Percentiles rank a stretch among this genome's conserved stretches.
Conservation (phyloP, 2,797 vertebrate species). For the Xerus rutilus region DNA sequence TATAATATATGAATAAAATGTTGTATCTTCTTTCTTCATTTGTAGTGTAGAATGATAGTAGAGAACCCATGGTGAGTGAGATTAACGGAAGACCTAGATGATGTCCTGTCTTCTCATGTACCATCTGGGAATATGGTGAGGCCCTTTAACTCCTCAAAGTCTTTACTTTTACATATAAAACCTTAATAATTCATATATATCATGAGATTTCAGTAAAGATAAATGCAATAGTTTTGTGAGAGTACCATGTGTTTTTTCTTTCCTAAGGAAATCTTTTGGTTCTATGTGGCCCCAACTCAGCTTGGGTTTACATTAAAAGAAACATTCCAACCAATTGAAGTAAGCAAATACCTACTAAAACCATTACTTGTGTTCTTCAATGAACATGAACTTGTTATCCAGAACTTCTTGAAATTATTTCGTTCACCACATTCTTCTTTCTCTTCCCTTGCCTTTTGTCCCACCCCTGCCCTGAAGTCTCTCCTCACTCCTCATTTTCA, state of each 20-base stretch:
- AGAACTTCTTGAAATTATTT: neutral
- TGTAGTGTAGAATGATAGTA: neutral
- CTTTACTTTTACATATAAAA: neutral
- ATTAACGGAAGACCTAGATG: neutral
- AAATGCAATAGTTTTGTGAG: neutral
- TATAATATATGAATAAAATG: conserved; percentile 46
- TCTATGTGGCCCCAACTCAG: neutral
- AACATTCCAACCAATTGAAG: neutral
- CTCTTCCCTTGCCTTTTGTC: neutral
- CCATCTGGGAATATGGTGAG: neutral
- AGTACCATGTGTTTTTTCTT: neutral
- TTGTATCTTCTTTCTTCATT: neutral
- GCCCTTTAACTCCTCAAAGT: neutral
- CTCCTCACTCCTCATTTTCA: neutral
- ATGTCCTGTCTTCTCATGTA: neutral
- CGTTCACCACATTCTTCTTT: neutral
- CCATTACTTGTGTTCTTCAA: neutral
- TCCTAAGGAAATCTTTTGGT: neutral
- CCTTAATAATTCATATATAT: neutral
- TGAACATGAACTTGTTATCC: neutral
- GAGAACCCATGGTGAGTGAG: neutral
- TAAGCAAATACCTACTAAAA: neutral
- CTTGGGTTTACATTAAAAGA: neutral
- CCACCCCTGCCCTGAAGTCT: neutral
- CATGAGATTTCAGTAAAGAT: neutral